Evolutionary conservation across 2,888 invertebrate species (phyloP), one percentile per base, ranked within the genome.

Genomic region (Ctena decussata): DNA sequence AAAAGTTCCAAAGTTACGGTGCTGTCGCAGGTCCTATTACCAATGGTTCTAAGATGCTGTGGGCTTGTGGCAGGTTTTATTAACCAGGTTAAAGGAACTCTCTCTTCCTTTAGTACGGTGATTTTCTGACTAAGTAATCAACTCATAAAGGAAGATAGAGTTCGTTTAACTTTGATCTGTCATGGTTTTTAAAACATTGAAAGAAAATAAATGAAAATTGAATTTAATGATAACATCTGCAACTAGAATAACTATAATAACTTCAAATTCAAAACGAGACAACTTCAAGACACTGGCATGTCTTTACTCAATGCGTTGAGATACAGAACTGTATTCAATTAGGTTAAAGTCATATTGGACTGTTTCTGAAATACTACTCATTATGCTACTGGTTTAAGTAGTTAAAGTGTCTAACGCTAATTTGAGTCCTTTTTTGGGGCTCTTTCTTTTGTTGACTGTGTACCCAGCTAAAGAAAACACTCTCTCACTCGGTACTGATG

Each of bases 401-500:
- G 15, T 11, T 41, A 8, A 46, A 21, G 6, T 46, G 46, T 46
- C 46, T 18, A 46, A 15, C 18, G 46, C 46, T 46, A 46, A 46
- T 46, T 46, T 5, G 46, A 46, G 46, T 15, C 41, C 15, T 15
- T 41, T 15, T 41, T 41, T 41, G 41, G 35, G 21, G 21, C 30
- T 72, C 21, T 46, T 8, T 32, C 27, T 44, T 72, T 72, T 72
- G 21, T 72, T 39, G 27, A 72, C 46, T 5, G 37, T n/a, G 6
- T 37, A 72, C 18, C 72, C 46, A 21, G 72, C 24, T 21, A 30
- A 44, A 44, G 35, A 37, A 46, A 72, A 72, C 30, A 72, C 46
- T 49, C 44, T 44, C 35, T 72, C 72, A 44, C 44, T 44, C 8
- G 72, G 72, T 15, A 72, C 72, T 21, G 44, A 72, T 72, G 72